Evolutionary conservation across 1,140 invertebrate genomes (phyloP).

Genomic region (Papilio xuthus): DNA sequence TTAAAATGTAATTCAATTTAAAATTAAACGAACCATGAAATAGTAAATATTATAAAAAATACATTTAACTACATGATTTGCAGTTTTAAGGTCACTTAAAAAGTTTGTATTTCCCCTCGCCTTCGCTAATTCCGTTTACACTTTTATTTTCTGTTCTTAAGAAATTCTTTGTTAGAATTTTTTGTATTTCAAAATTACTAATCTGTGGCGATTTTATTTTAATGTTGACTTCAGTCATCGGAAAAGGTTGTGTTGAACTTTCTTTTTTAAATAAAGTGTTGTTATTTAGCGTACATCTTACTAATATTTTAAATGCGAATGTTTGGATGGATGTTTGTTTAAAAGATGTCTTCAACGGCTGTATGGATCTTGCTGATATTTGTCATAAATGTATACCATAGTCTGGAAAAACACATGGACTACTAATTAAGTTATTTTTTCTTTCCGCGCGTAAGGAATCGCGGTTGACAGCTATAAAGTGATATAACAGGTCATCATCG

Average conservation of each 20-base stretch:
- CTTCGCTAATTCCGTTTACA: conserved; percentile 28
- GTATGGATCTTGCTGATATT: too few relatives aligned
- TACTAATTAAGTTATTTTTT: too few relatives aligned
- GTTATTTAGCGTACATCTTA: too few relatives aligned
- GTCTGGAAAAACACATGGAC: too few relatives aligned
- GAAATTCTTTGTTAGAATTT: conserved; percentile 18
- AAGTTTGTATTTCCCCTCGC: not conserved
- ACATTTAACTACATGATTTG: conserved; percentile 28
- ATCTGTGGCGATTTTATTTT: not conserved
- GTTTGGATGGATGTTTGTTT: too few relatives aligned
- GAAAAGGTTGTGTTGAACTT: too few relatives aligned
- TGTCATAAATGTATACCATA: too few relatives aligned
- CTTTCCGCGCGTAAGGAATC: too few relatives aligned
- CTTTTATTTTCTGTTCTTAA: conserved; percentile 13
- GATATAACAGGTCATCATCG: not conserved
- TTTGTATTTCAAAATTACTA: not conserved
- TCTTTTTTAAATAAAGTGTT: too few relatives aligned
- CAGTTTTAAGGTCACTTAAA: conserved; percentile 18
- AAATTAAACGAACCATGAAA: conserved; percentile 31
- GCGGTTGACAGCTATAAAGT: too few relatives aligned
- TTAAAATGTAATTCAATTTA: conserved; percentile 15
- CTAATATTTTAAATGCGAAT: too few relatives aligned
- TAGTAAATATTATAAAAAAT: conserved; percentile 25
- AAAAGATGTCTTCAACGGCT: too few relatives aligned
- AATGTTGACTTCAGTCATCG: not conserved